Base-by-base conservation (phyloP, 2,888 invertebrate species). In the Drepana falcataria region DNA sequence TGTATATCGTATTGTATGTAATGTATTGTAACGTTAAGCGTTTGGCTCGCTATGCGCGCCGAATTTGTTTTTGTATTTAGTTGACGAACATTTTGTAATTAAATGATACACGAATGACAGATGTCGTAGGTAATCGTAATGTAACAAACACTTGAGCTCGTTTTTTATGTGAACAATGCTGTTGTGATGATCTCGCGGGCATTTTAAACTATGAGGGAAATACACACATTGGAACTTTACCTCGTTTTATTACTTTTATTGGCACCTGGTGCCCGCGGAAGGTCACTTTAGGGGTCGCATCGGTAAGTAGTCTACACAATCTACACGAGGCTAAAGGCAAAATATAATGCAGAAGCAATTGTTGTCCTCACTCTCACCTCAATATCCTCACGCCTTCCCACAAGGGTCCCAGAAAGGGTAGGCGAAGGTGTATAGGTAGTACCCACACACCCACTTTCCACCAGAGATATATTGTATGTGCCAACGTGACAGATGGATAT, bases 1-100 rank as follows among this genome's bases (percentile, higher is more conserved):
- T 84, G 80, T 85, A 82, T 85, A 81, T 81, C 75, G 77, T 71
- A 76, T 76, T 68, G 73, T 70, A 56, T 61, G 64, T 71, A 69
- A 65, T 81, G 77, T 82, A 73, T 77, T 75, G 69, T 69, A 67
- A 72, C 54, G 63, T 77, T 87, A 83, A 85, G 87, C 71, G 73
- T 81, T 79, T 69, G 83, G 85, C 76, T 70, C 88, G 90, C 90
- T 81, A 79, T 89, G 90, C 87, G 85, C 80, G 79, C 81, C 78
- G 77, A 67, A 68, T 59, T 47, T 52, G 66, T 64, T 78, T 83
- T 85, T 89, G 82, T 88, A 87, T 89, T 90, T 90, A 90, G 88
- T 90, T 86, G 83, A 83, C 83, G 81, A 77, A 85, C 82, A 82
- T 82, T 83, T 86, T 89, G 90, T 90, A 90, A 89, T 90, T 89